These are phyloP conservation scores for Eurois occulta DNA, from an alignment of 2,888 invertebrate species.

Conservation along the genomic window DNA sequence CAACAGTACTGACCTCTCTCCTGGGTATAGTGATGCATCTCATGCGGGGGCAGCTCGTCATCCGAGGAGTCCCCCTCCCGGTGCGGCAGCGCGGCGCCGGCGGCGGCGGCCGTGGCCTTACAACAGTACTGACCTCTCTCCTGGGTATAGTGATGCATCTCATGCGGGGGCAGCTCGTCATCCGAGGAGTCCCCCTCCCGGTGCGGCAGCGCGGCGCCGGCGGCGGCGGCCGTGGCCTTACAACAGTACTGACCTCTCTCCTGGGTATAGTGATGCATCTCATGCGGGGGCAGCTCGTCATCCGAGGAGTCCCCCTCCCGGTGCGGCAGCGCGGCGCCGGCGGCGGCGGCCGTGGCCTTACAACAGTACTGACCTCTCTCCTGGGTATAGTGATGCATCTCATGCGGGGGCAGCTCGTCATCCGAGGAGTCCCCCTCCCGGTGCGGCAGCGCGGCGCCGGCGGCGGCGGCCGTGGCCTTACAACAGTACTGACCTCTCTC, in stretches of 20 bases:
- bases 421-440: constrained; percentile 99
- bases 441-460: constrained; percentile 88
- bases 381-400: constrained; percentile 90
- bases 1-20: no score
- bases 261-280: constrained; percentile 90
- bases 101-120: constrained; percentile 85
- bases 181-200: constrained; percentile 99
- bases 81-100: constrained; percentile 88
- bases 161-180: constrained; percentile 97
- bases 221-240: constrained; percentile 85
- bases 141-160: constrained; percentile 90
- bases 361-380: no score
- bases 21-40: constrained; percentile 90
- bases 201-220: constrained; percentile 88
- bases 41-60: constrained; percentile 97
- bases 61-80: constrained; percentile 99
- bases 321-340: constrained; percentile 88
- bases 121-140: no score
- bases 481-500: no score
- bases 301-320: constrained; percentile 99
- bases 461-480: constrained; percentile 85
- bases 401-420: constrained; percentile 97
- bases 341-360: constrained; percentile 85
- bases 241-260: no score
- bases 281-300: constrained; percentile 97